Conservation (phyloP, 2,888 invertebrate species). For the Ecdyonurus torrentis region DNA sequence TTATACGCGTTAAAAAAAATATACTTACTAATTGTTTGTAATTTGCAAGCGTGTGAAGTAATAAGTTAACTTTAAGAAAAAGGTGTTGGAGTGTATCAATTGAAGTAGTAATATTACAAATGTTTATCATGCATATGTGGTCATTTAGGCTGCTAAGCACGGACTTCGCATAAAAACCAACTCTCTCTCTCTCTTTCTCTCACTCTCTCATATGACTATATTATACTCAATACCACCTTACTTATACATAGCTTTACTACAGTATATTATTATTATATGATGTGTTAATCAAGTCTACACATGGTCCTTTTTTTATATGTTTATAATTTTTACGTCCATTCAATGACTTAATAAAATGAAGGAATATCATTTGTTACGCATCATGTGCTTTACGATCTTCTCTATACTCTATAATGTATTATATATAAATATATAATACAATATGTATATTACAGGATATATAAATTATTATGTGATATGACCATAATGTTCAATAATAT, state of each 20-base stretch:
- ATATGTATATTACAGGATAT: no score
- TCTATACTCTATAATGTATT: no score
- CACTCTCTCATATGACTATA: background rate
- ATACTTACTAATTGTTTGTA: no score
- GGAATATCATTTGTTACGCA: background rate
- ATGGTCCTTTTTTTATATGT: background rate
- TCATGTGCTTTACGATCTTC: background rate
- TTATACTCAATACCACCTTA: background rate
- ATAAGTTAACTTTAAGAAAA: no score
- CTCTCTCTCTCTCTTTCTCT: background rate
- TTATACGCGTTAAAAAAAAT: no score
- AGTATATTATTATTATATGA: background rate
- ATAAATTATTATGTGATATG: no score
- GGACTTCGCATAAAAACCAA: background rate
- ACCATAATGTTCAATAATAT: no score
- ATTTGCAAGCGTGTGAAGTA: no score
- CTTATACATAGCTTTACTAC: background rate
- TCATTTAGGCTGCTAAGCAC: background rate
- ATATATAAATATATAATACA: no score
- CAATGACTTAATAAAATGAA: background rate
- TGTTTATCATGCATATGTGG: background rate
- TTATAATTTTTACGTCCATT: no score
- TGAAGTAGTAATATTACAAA: no score
- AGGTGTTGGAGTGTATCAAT: no score
- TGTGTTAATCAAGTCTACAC: background rate